Conservation (phyloP, 2,113 vertebrate species). For the Pangasianodon gigas region DNA sequence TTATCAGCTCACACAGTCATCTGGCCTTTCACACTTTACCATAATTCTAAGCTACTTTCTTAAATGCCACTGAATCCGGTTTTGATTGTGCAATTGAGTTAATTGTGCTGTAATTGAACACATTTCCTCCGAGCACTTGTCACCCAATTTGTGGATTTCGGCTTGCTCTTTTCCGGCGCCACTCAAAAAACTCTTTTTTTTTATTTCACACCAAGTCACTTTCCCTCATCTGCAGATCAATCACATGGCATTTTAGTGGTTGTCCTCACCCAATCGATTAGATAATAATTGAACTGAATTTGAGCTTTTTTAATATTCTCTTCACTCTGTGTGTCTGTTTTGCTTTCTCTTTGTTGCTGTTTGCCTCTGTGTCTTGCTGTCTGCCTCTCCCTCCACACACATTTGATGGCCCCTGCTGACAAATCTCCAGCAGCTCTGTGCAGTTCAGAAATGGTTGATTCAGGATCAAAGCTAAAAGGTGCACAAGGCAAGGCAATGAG, state of each 20-base stretch:
- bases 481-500: neutral
- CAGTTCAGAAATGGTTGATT: neutral
- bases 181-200: neutral
- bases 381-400: neutral
- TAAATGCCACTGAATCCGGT: neutral
- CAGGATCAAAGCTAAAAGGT: slow-evolving; percentile 30
- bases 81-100: neutral
- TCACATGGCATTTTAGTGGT: slow-evolving; percentile 37
- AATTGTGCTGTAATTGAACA: neutral
- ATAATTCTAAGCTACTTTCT: neutral
- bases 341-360: slow-evolving; percentile 14
- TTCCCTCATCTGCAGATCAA: slow-evolving; percentile 33
- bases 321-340: neutral
- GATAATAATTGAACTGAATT: slow-evolving; percentile 31
- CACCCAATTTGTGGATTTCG: neutral
- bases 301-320: slow-evolving; percentile 5
- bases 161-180: neutral
- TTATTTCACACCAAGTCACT: slow-evolving; percentile 5
- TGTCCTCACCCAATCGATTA: slow-evolving; percentile 20
- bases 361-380: neutral
- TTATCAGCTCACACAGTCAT: neutral
- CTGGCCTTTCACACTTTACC: neutral
- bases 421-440: slow-evolving; percentile 20
- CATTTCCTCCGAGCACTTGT: neutral
- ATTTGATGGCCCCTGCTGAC: slow-evolving; percentile 4